Evolutionary conservation across 2,113 vertebrate species (phyloP).

Genomic region (Actenoides hombroni): DNA sequence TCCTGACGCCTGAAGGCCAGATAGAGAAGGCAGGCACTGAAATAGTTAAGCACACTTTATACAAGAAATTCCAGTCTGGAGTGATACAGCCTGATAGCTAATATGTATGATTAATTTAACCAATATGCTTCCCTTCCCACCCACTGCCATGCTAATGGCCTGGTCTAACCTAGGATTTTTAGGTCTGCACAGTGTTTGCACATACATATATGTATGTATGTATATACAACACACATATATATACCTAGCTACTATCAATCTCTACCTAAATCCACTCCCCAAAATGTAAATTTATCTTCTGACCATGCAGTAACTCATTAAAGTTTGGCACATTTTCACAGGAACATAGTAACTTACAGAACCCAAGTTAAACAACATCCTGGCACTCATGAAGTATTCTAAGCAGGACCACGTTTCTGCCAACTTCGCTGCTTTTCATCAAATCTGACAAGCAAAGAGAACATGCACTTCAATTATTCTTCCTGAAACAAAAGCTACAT

Average conservation of each 20-base stretch:
- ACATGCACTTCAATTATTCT: background rate
- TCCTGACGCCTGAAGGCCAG: background rate
- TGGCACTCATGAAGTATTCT: background rate
- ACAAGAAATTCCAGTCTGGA: background rate
- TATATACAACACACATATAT: background rate
- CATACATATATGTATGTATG: rapidly evolving
- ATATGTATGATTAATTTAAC: background rate
- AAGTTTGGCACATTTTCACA: conserved; percentile 17
- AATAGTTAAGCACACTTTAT: background rate
- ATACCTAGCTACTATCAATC: background rate
- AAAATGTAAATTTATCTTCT: background rate
- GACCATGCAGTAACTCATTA: background rate
- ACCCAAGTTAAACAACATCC: conserved; percentile 37
- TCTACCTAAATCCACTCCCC: background rate
- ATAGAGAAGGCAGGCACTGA: background rate
- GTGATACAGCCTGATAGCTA: background rate
- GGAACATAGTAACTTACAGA: background rate
- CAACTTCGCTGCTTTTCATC: conserved; percentile 48
- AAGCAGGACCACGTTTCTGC: background rate
- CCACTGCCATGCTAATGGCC: background rate
- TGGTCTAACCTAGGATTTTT: background rate
- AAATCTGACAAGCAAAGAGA: conserved; percentile 17
- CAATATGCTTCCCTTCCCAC: background rate
- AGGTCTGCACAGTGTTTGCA: background rate
- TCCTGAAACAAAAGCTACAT: background rate